These are phyloP conservation scores for Carettochelys insculpta DNA, from an alignment of 2,113 vertebrate species.

Conservation along the genomic window DNA sequence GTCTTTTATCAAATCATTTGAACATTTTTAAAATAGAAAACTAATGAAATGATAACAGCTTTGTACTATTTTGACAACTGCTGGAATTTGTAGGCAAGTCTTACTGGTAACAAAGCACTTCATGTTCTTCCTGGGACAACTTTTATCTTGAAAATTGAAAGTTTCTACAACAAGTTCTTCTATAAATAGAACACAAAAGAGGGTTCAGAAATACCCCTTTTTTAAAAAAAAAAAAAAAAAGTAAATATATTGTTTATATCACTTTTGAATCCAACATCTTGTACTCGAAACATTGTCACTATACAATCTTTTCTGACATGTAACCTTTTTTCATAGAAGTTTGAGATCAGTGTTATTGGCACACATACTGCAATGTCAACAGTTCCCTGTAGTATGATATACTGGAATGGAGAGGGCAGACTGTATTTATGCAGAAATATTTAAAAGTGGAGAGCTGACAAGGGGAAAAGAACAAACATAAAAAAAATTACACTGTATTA, in stretches of 20 bases:
- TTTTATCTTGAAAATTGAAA: constrained; percentile 15
- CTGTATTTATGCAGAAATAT: neutral
- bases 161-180: neutral
- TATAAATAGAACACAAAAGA: neutral
- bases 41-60: neutral
- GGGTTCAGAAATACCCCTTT: neutral
- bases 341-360: neutral
- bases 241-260: neutral
- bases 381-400: neutral
- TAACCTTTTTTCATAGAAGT: neutral
- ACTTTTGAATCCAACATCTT: neutral
- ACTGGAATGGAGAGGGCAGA: neutral
- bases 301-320: neutral
- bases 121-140: neutral
- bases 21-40: constrained; percentile 25
- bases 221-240: neutral
- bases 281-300: neutral
- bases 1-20: neutral
- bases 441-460: neutral
- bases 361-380: neutral
- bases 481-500: constrained; percentile 18
- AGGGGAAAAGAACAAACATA: constrained; percentile 9
- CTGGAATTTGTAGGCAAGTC: neutral
- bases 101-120: neutral
- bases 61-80: neutral